Conservation (phyloP, 2,797 vertebrate species). For the Syngnathus acus region DNA sequence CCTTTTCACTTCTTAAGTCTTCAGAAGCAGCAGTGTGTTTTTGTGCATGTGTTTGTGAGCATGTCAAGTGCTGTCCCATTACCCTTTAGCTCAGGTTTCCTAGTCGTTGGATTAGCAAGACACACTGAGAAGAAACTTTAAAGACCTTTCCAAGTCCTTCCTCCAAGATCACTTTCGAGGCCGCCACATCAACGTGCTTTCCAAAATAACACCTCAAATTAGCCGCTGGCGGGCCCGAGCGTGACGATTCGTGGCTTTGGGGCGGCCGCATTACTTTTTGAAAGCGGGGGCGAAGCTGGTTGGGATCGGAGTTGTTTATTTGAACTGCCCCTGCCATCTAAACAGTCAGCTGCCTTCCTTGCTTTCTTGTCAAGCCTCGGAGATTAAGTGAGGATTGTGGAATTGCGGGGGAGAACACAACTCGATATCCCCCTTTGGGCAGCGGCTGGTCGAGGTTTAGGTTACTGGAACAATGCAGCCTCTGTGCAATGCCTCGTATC, state of each 20-base stretch:
- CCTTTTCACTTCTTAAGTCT: conserved; percentile 38
- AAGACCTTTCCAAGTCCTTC: conserved; percentile 30
- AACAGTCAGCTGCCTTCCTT: conserved; percentile 72
- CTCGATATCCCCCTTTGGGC: conserved; percentile 64
- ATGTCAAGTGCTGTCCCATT: conserved; percentile 60
- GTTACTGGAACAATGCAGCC: conserved; percentile 76
- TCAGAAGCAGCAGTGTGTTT: conserved; percentile 26
- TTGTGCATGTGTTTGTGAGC: conserved; percentile 29
- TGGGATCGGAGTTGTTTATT: conserved; percentile 72
- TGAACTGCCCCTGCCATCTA: conserved; percentile 64
- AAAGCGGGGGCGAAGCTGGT: conserved; percentile 28
- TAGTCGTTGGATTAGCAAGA: conserved; percentile 57
- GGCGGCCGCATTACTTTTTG: conserved; percentile 47
- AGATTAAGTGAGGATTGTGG: conserved; percentile 57
- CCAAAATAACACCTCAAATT: conserved; percentile 59
- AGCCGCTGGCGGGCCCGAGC: conserved; percentile 39
- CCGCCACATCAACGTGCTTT: conserved; percentile 51
- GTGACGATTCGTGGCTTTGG: conserved; percentile 51
- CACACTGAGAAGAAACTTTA: conserved; percentile 41
- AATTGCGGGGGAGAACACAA: conserved; percentile 59
- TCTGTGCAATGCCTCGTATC: conserved; percentile 67
- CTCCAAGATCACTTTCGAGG: conserved; percentile 18
- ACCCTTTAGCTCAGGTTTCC: conserved; percentile 59
- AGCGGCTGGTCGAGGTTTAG: conserved; percentile 56
- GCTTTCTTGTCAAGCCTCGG: conserved; percentile 64